Percentiles rank a stretch among this genome's conserved stretches.
phyloP scores from a whole-genome alignment of 2,888 invertebrate species.

The Synanthedon tipuliformis region DNA sequence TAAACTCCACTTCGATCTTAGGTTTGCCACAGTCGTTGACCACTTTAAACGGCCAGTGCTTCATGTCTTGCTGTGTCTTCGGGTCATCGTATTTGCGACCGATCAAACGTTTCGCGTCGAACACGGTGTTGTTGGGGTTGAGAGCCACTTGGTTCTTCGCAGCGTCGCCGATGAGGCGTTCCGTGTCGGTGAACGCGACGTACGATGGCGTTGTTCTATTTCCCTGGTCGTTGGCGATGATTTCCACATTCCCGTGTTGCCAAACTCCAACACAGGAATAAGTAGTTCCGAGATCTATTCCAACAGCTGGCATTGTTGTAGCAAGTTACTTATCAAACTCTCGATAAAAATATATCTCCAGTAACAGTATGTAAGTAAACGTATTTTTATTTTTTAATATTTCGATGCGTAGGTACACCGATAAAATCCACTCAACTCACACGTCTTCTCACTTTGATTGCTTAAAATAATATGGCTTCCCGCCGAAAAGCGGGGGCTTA shows the following conservation, averaged over 20 bases:
- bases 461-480: neutral
- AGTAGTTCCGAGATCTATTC: slow-evolving; percentile 70
- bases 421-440: too few species aligned
- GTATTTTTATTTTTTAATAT: too few species aligned
- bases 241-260: slow-evolving; percentile 78
- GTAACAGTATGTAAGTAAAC: neutral
- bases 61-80: too few species aligned
- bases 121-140: slow-evolving; percentile 76
- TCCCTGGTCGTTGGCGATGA: slow-evolving; percentile 66
- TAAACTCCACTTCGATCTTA: slow-evolving; percentile 7
- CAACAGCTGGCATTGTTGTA: slow-evolving; percentile 64
- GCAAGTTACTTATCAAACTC: neutral
- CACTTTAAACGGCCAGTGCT: too few species aligned
- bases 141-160: slow-evolving; percentile 72
- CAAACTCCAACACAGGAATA: slow-evolving; percentile 67
- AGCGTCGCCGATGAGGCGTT: slow-evolving; percentile 68
- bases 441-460: neutral
- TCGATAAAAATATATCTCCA: neutral
- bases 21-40: slow-evolving; percentile 73
- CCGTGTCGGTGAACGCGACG: slow-evolving; percentile 72
- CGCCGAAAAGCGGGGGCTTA: neutral
- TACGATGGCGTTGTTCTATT: slow-evolving; percentile 74
- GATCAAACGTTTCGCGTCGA: slow-evolving; percentile 39
- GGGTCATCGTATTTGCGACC: too few species aligned
- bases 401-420: too few species aligned